Conservation (phyloP, 2,113 vertebrate species). For the Grammomys surdaster region DNA sequence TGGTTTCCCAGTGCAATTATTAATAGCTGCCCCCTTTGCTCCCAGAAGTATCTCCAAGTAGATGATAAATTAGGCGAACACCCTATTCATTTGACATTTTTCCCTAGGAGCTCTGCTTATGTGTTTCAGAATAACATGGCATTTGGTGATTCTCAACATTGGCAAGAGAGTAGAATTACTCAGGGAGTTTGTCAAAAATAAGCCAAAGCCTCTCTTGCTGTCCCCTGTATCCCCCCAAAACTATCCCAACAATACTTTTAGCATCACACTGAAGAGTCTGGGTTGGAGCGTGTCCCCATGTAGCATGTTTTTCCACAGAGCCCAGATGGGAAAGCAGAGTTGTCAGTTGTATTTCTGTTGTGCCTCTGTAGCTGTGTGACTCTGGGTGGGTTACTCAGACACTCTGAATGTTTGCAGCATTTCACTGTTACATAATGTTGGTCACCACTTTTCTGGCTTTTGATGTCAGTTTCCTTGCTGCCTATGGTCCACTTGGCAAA, state of each 20-base stretch:
- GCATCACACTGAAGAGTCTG: neutral
- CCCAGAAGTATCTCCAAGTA: neutral
- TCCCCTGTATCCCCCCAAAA: neutral
- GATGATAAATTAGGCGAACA: neutral
- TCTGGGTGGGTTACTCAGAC: neutral
- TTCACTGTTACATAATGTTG: neutral
- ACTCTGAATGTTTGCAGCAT: neutral
- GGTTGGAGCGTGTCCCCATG: neutral
- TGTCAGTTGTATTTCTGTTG: neutral
- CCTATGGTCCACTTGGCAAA: neutral
- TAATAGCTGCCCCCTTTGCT: slow-evolving; percentile 23
- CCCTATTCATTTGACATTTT: slow-evolving; percentile 37
- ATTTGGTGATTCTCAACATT: neutral
- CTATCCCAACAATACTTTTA: neutral
- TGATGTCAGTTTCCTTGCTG: neutral
- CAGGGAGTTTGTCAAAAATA: slow-evolving; percentile 51
- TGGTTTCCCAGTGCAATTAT: slow-evolving; percentile 39
- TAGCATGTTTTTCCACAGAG: neutral
- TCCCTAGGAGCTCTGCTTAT: neutral
- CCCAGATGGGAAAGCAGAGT: neutral
- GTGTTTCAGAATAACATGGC: slow-evolving; percentile 31
- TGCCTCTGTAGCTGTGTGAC: neutral
- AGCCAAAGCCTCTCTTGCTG: neutral
- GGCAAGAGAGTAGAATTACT: neutral
- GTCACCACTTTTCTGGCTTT: neutral